phyloP scores from a whole-genome alignment of 2,797 vertebrate species.

The Pseudopleuronectes americanus region DNA sequence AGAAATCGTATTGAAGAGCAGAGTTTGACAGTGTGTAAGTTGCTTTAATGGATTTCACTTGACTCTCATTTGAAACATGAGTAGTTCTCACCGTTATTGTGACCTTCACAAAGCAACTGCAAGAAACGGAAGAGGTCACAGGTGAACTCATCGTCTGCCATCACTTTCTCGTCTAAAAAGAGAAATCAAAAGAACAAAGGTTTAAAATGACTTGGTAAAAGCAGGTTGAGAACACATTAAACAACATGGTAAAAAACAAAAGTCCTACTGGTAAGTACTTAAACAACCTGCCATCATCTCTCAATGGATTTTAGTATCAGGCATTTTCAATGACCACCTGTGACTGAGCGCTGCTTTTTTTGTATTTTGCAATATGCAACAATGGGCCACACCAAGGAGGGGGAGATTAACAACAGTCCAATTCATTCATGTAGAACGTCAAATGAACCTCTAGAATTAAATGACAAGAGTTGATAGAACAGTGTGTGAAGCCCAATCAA shows the following conservation, averaged over 20 bases:
- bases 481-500: slow-evolving; percentile 46
- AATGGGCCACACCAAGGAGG: slow-evolving; percentile 51
- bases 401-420: slow-evolving; percentile 79
- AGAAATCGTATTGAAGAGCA: neutral
- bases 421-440: slow-evolving; percentile 59
- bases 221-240: neutral
- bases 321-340: slow-evolving; percentile 34
- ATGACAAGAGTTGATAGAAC: slow-evolving; percentile 43
- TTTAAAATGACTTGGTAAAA: neutral
- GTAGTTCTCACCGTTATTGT: slow-evolving; percentile 90
- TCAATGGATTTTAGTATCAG: slow-evolving; percentile 45
- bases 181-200: slow-evolving; percentile 4
- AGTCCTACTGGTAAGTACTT: slow-evolving; percentile 12
- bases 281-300: slow-evolving; percentile 50
- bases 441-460: slow-evolving; percentile 68
- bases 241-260: neutral
- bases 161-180: slow-evolving; percentile 93
- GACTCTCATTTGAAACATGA: slow-evolving; percentile 2
- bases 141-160: slow-evolving; percentile 96
- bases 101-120: slow-evolving; percentile 95
- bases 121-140: slow-evolving; percentile 96
- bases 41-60: neutral
- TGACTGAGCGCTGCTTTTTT: slow-evolving; percentile 18
- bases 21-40: neutral
- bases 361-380: slow-evolving; percentile 9